Evolutionary conservation across 1,140 invertebrate genomes (phyloP).

Genomic region (Teleopsis dalmanni): DNA sequence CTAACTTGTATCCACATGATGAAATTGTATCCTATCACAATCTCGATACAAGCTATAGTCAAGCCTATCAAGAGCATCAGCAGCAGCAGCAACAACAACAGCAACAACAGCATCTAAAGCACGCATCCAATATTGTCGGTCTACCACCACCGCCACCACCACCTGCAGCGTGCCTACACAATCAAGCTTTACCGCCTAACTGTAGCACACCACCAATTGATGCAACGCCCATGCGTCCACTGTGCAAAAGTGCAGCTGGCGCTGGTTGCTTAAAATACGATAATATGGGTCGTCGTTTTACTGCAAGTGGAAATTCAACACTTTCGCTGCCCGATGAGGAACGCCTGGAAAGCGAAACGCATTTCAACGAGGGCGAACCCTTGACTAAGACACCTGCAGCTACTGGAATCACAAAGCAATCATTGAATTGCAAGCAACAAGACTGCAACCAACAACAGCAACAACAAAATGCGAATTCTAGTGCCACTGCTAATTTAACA

Average conservation of each 20-base stretch:
- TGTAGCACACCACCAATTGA: slow-evolving; percentile 33
- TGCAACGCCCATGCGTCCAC: slow-evolving; percentile 26
- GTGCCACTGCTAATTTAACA: slow-evolving; percentile 3
- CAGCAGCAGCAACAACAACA: slow-evolving; percentile 8
- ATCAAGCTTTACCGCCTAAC: slow-evolving; percentile 33
- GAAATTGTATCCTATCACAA: slow-evolving; percentile 42
- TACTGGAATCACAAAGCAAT: background rate
- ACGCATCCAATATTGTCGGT: slow-evolving; percentile 21
- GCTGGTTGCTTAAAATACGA: slow-evolving; percentile 60
- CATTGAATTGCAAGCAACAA: slow-evolving; percentile 15
- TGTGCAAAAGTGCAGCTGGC: slow-evolving; percentile 15
- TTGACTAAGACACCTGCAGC: slow-evolving; percentile 5
- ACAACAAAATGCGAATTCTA: slow-evolving; percentile 11
- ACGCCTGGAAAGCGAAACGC: slow-evolving; percentile 31
- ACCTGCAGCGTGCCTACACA: slow-evolving; percentile 16
- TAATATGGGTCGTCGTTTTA: slow-evolving; percentile 81
- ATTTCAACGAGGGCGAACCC: slow-evolving; percentile 27
- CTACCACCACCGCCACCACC: slow-evolving; percentile 31
- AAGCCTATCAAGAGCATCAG: slow-evolving; percentile 15
- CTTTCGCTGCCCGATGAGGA: slow-evolving; percentile 64
- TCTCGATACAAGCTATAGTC: slow-evolving; percentile 34
- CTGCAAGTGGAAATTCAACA: slow-evolving; percentile 74
- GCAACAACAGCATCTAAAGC: slow-evolving; percentile 5
- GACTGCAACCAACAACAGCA: slow-evolving; percentile 12
- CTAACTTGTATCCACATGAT: slow-evolving; percentile 36